Evolutionary conservation across 2,113 vertebrate species (phyloP).

Genomic region (Pheucticus melanocephalus): DNA sequence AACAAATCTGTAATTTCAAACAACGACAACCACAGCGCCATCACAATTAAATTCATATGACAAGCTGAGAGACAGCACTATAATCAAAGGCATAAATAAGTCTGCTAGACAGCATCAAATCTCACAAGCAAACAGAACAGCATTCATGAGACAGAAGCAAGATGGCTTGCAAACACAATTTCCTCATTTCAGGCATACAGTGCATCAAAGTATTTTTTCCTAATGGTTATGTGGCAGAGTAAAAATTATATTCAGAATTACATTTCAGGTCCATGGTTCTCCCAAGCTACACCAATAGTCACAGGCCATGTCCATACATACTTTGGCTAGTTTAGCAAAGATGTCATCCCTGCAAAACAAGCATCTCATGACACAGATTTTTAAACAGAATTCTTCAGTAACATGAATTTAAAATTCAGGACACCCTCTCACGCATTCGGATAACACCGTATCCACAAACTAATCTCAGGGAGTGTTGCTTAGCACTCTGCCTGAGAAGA

Average conservation of each 20-base stretch:
- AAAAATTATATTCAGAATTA: neutral
- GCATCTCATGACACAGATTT: neutral
- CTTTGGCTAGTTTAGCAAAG: neutral
- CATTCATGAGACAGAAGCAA: neutral
- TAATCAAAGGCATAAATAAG: neutral
- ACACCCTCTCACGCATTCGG: neutral
- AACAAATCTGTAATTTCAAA: neutral
- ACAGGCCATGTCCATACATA: neutral
- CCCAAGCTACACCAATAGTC: neutral
- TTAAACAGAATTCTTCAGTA: neutral
- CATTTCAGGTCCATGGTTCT: neutral
- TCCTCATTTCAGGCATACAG: neutral
- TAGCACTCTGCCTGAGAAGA: neutral
- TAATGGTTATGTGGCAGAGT: neutral
- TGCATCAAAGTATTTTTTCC: neutral
- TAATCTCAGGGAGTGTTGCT: neutral
- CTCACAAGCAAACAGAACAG: neutral
- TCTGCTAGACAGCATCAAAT: neutral
- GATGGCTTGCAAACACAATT: neutral
- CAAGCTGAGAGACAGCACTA: neutral
- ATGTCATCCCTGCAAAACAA: neutral
- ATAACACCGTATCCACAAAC: neutral
- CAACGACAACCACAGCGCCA: fast-evolving
- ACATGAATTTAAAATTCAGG: neutral
- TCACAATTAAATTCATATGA: neutral